Base-by-base conservation (phyloP, 2,888 invertebrate species). In the Nezara viridula region DNA sequence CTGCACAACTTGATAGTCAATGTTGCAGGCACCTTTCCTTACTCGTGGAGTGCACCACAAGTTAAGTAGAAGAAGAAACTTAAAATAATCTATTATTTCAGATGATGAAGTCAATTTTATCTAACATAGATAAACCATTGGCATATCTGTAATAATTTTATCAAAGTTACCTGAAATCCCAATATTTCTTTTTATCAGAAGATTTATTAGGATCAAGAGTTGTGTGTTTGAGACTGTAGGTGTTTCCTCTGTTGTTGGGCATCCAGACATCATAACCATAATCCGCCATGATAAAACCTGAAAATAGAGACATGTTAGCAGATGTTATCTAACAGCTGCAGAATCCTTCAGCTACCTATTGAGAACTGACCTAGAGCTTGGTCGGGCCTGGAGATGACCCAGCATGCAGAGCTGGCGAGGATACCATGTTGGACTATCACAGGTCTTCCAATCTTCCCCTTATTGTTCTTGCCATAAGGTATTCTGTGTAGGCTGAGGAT, bases 351-450 rank as follows among this genome's bases (percentile, higher is more conserved):
- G 19, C 27, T 7, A 27, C 27, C 9, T 9, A 27, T 5, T 27
- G 12, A 73, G 6, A 73, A 81, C 27, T 87, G 92, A 95, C 96
- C 95, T 40, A 96, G 92, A 91, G 95, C 95, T 91, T 94, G 94
- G 89, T 94, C 93, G 0, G 95, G 95, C 0, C 95, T 95, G 94
- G 96, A 95, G 90, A 96, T 94, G 10, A 96, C 93, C 94, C 95
- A 97, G 92, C 96, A 95, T 0, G 95, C 94, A 10, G 96, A 95
- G 91, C 95, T 95, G 6, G 95, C 95, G 9, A 95, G 91, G 0
- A 96, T 92, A 0, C 96, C 95, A 90, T 95, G 95, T 89, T 94
- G 93, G 10, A 95, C 91, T 16, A 95, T 92, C 7, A 95, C 93
- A 19, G 93, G 92, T 5, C 91, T 91, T 27, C 88, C 50, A 0